phyloP scores from a whole-genome alignment of 2,113 vertebrate genomes.

The Lontra canadensis region DNA sequence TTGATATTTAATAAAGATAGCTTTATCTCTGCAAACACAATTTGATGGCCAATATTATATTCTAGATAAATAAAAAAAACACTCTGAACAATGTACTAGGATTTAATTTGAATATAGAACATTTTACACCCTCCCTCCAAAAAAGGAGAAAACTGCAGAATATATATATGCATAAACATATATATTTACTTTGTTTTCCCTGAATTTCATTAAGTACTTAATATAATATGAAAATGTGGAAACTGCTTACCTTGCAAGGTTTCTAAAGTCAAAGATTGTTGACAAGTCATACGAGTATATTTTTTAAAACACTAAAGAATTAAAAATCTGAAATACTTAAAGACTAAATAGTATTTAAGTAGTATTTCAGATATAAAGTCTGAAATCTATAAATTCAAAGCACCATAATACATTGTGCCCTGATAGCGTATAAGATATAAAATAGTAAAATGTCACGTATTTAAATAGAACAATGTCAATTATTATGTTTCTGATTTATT shows the following conservation, averaged over 20 bases:
- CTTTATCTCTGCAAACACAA: constrained; percentile 73
- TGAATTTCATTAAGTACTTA: background rate
- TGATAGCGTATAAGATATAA: background rate
- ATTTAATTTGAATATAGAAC: constrained; percentile 39
- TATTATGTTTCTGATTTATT: background rate
- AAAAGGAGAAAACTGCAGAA: background rate
- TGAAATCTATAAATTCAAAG: background rate
- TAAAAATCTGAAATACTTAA: background rate
- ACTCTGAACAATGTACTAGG: background rate
- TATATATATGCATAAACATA: background rate
- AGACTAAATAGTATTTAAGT: background rate
- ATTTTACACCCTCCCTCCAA: background rate
- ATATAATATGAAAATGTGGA: background rate
- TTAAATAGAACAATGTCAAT: background rate
- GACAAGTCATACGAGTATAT: background rate
- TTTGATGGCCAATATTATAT: constrained; percentile 73
- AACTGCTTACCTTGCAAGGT: background rate
- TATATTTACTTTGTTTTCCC: background rate
- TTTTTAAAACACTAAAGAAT: background rate
- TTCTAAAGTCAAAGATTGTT: background rate
- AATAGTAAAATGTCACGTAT: background rate
- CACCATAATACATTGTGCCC: background rate
- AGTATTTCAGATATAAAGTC: background rate
- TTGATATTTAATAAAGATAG: constrained; percentile 82
- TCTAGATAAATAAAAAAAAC: constrained; percentile 64